Base-by-base conservation (phyloP, 2,797 vertebrate genomes). In the Discoglossus pictus region DNA sequence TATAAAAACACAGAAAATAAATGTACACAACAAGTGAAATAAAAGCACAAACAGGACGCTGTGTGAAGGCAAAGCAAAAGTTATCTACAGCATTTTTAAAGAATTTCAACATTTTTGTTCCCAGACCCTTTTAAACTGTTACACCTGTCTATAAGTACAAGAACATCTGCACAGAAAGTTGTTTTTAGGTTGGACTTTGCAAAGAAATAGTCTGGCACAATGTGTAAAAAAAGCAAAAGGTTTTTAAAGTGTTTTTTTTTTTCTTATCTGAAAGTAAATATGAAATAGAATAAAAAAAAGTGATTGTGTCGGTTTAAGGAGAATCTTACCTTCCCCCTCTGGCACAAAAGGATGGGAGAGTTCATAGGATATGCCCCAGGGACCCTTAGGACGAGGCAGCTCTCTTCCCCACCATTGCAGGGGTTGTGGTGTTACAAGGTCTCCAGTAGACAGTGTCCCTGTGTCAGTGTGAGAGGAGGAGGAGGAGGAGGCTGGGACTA, bases 401-500 rank as follows among this genome's bases (percentile, higher is more conserved):
- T 52, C 16, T 59, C 31, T 21, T 54, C 40, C 55, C 18, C 23
- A 35, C 18, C 70, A 71, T 71, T 63, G 43, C 60, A 25, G 68
- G 40, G 51, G 73, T 58, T 74, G 53, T 73, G 66, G 59, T 74
- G 34, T 60, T 47, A 77, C 75, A 48, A 64, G 72, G 46, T 56
- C 59, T 77, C 80, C 79, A 78, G 43, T 73, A 75, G 73, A 68
- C 79, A 79, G 80, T 71, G 65, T 68, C 56, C 56, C 65, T 53
- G 65, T 71, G 68, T 71, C 68, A 86, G 86, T 90, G 90, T 81
- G 83, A 82, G 44, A 36, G 53, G 50, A 61, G 56, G 53, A 56
- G 54, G 43, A 65, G 73, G 71, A 65, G 72, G 68, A 64, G 78
- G 73, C 73, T 72, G 75, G 74, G 77, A 79, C 92, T 94, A 92